Evolutionary conservation across 2,888 invertebrate species (phyloP), one percentile per base, ranked within the genome.

Genomic region (Pammene aurita): DNA sequence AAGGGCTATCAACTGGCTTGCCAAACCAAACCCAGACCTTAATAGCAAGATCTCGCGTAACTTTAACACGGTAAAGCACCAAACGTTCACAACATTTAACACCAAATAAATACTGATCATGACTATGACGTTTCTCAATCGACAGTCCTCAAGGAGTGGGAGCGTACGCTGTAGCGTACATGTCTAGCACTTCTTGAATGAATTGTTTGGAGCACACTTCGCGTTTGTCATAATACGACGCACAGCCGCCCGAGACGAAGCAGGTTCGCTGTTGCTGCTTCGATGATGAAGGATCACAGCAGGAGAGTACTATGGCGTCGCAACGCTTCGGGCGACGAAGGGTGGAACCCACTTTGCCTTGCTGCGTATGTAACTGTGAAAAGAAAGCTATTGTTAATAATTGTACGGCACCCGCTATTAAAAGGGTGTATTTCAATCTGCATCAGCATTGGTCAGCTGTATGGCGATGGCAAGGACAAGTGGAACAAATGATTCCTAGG

Each of bases 241-340:
- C 66, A 66, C 91, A 91, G 9, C 83, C 82, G 11, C 84, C 78
- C 44, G 73, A 75, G 9, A 66, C 71, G 73, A 91, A 90, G 72
- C 91, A 91, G 11, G 75, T 55, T 16, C 69, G 74, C 63, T 80
- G 82, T 38, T 79, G 72, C 4, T 65, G 0, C 75, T 70, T 71
- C 66, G 10, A 73, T 13, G 7, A 74, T 71, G 10, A 18, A 7
- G 60, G 66, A 46, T 76, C 77, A 70, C 91, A 90, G 77, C 91
- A 91, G 1, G 83, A 78, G 0, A 91, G 75, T 50, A 88, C 80
- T 0, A 87, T 85, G 13, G 87, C 84, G 54, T 84, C 84, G 72
- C 91, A 91, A 68, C 75, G 74, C 2, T 75, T 76, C 0, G 83
- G 82, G 7, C 73, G 34, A 7, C 65, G 73, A 6, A 65, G 52